Conservation (phyloP, 1,140 invertebrate species). For the Gryllus bimaculatus region DNA sequence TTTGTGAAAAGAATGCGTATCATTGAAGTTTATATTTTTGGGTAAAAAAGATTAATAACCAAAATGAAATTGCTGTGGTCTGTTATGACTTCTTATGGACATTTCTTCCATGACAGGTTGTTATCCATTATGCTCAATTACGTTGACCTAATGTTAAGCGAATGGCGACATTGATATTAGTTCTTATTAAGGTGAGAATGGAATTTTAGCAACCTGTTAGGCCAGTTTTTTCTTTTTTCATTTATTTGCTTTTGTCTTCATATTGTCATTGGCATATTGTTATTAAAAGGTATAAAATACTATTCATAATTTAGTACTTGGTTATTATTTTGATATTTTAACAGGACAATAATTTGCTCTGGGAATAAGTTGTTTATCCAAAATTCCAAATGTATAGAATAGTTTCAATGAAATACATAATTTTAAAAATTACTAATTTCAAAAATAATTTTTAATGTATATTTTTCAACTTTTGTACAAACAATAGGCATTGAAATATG, state of each 20-base stretch:
- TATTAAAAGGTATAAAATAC: background rate
- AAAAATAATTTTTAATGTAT: background rate
- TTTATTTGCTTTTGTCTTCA: background rate
- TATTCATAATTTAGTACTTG: background rate
- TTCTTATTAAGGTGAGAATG: too few relatives aligned
- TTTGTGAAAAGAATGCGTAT: too few relatives aligned
- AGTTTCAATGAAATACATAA: background rate
- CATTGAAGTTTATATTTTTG: too few relatives aligned
- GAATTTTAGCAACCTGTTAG: too few relatives aligned
- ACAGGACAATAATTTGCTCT: background rate
- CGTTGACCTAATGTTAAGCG: too few relatives aligned
- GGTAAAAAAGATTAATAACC: too few relatives aligned
- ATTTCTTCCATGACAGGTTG: too few relatives aligned
- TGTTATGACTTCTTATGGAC: too few relatives aligned
- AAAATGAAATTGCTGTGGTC: too few relatives aligned
- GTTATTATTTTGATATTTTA: too few relatives aligned
- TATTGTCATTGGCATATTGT: background rate
- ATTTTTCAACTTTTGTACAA: background rate
- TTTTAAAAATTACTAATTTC: background rate
- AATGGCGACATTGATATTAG: too few relatives aligned
- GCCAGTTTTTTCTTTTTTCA: background rate
- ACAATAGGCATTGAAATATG: background rate
- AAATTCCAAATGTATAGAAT: background rate
- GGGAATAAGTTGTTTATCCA: background rate
- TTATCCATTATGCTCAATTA: too few relatives aligned